phyloP scores from a whole-genome alignment of 2,113 vertebrate species.

The Oreocharis arfaki region DNA sequence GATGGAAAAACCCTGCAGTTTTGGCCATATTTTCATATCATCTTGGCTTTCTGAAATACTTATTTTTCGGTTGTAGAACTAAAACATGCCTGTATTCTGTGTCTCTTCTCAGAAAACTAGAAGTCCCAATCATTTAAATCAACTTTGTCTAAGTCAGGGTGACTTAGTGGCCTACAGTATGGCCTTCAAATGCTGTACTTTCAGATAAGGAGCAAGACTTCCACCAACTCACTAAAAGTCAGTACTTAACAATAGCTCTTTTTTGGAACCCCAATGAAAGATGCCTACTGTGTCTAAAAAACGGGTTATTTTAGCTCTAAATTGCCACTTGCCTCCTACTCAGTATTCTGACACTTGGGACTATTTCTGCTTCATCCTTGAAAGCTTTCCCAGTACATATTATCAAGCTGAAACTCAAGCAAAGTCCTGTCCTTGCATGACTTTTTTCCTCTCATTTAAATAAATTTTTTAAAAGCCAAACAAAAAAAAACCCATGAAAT shows the following conservation, averaged over 20 bases:
- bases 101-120: neutral
- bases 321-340: conserved; percentile 48
- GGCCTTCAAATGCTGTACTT: neutral
- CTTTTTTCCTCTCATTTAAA: neutral
- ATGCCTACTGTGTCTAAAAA: conserved; percentile 40
- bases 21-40: neutral
- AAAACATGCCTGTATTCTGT: neutral
- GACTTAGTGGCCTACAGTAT: neutral
- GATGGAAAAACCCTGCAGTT: neutral
- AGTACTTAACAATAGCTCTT: neutral
- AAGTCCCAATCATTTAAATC: neutral
- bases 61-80: neutral
- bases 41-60: neutral
- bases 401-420: conserved; percentile 10
- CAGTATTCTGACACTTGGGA: conserved; percentile 61
- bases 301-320: conserved; percentile 50
- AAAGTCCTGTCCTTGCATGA: conserved; percentile 10
- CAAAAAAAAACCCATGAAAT: neutral
- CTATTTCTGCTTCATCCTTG: conserved; percentile 57
- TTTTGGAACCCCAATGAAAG: neutral
- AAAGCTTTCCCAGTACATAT: conserved; percentile 24
- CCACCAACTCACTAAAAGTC: neutral
- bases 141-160: neutral
- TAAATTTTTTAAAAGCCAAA: neutral
- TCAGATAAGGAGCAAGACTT: neutral